Conservation (phyloP, 2,888 invertebrate species). For the Prosapia bicincta region DNA sequence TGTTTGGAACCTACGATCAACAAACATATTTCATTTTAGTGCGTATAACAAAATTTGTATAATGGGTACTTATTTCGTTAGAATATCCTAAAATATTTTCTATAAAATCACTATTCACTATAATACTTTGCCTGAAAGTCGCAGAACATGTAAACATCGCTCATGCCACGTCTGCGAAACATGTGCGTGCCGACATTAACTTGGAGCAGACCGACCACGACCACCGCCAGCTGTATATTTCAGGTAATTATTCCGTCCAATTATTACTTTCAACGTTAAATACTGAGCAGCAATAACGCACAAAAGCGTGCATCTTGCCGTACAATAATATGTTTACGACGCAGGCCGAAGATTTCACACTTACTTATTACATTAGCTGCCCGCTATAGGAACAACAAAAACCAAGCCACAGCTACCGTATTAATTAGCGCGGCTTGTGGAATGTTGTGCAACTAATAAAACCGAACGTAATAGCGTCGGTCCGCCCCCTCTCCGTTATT, state of each 20-base stretch:
- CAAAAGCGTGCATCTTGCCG: neutral
- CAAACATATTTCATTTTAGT: no score
- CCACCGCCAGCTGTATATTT: no score
- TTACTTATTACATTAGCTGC: neutral
- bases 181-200: no score
- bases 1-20: no score
- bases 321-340: neutral
- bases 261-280: neutral
- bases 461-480: neutral
- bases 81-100: no score
- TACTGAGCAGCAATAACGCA: neutral
- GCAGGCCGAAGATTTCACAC: neutral
- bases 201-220: no score
- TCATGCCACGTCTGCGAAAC: no score
- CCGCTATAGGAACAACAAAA: neutral
- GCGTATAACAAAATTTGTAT: no score
- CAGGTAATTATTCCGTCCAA: neutral
- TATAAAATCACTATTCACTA: no score
- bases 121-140: no score
- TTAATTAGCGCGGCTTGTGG: neutral
- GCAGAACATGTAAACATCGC: no score
- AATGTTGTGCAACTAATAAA: neutral
- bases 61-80: no score
- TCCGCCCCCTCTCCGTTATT: neutral
- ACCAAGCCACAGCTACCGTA: neutral